Base-by-base conservation (phyloP, 2,888 invertebrate species). In the Agonopterix heracliana region DNA sequence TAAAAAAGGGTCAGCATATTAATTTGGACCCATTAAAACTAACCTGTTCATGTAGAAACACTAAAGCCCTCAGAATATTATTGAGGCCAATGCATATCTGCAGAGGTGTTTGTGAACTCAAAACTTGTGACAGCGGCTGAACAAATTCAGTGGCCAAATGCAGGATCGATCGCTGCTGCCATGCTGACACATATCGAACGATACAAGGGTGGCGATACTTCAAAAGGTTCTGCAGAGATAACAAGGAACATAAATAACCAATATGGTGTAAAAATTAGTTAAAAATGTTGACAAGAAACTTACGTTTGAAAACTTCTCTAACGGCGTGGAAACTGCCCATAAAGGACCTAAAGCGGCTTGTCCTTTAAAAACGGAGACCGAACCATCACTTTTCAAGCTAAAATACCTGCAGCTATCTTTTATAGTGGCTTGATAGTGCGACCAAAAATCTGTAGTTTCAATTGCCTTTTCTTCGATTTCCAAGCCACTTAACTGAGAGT, bases 171-270 rank as follows among this genome's bases (percentile, higher is more conserved):
- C 93, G 91, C 63, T 94, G 93, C 52, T 93, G 91, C 93, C 96
- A 95, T 1, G 94, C 93, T 17, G 94, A 93, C 55, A 96, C 90
- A 71, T 95, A 97, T 67, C 93, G 93, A 9, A 97, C 80, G 60
- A 97, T 95, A 63, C 92, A 93, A 0, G 97, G 97, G 82, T 97
- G 97, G 0, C 97, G 92, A 77, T 95, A 93, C 50, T 95, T 91
- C 89, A 94, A 93, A 52, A 96, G 89, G 83, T 95, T 95, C 96
- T 97, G 78, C 49, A 91, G 90, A 51, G 44, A 38, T 38, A n/a
- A 38, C 9, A 11, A n/a, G n/a, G n/a, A n/a, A 10, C 10, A 36
- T 36, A 38, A 11, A 36, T 36, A 38, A 11, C 5, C 3, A 38
- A 38, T 38, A 1, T 10, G 38, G 1, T 35, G 11, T 38, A 38